Conservation (phyloP, 2,888 invertebrate species). For the Orthosia gothica region DNA sequence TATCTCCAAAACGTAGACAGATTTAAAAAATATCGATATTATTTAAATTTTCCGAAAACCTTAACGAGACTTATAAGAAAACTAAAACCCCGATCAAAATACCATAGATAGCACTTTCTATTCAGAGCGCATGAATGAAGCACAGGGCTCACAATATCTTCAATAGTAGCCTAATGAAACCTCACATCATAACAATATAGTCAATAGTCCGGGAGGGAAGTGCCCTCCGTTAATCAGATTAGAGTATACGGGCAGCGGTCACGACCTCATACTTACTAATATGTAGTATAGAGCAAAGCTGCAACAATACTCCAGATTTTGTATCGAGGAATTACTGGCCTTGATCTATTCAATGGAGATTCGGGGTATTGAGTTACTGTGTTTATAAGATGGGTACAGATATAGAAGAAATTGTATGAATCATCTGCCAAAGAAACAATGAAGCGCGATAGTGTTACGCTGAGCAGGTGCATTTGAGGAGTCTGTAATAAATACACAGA, state of each 20-base stretch:
- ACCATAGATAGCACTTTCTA: not conserved
- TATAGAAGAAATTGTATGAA: not conserved
- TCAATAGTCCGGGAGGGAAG: constrained; percentile 66
- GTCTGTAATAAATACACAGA: no score
- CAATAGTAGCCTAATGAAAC: constrained; percentile 63
- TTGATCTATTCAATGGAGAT: constrained; percentile 50
- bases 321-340: constrained; percentile 34
- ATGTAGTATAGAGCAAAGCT: constrained; percentile 20
- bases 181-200: constrained; percentile 64
- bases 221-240: constrained; percentile 76
- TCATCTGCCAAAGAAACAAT: not conserved
- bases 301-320: constrained; percentile 53
- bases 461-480: no score
- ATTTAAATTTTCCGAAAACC: not conserved
- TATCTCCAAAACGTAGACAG: no score
- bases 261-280: constrained; percentile 67
- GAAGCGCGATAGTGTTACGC: not conserved
- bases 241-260: constrained; percentile 77
- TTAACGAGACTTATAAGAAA: not conserved
- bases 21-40: not conserved
- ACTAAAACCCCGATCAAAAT: not conserved
- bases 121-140: constrained; percentile 24
- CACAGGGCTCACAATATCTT: constrained; percentile 28
- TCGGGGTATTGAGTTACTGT: constrained; percentile 44
- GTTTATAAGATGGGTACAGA: not conserved